These are phyloP conservation scores for Anagrus nilaparvatae DNA, from an alignment of 1,140 invertebrate species.

Conservation along the genomic window DNA sequence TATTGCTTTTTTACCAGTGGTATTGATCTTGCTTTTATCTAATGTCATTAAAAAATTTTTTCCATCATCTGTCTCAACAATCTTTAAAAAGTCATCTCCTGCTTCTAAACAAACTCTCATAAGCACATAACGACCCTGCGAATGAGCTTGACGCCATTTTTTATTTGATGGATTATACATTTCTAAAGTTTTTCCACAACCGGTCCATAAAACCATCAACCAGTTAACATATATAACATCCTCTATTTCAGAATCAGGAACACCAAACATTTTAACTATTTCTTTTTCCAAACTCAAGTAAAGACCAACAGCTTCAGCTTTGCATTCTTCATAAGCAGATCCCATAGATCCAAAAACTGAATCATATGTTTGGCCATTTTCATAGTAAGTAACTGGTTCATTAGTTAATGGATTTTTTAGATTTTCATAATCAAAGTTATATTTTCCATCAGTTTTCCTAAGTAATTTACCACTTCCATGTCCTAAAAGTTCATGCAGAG, in stretches of 20 bases:
- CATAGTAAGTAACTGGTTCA: slow-evolving; percentile 58
- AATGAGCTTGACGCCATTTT: slow-evolving; percentile 83
- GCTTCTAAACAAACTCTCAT: slow-evolving; percentile 79
- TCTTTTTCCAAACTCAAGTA: slow-evolving; percentile 71
- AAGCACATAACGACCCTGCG: slow-evolving; percentile 80
- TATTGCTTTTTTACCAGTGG: slow-evolving; percentile 79
- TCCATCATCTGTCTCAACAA: slow-evolving; percentile 64
- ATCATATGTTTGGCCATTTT: slow-evolving; percentile 83
- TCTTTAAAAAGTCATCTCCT: slow-evolving; percentile 66
- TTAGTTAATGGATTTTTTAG: slow-evolving; percentile 70
- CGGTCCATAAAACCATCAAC: slow-evolving; percentile 79
- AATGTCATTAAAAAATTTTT: slow-evolving; percentile 72
- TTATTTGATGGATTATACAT: slow-evolving; percentile 81
- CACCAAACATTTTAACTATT: slow-evolving; percentile 80
- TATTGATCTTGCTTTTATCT: slow-evolving; percentile 66
- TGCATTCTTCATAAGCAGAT: slow-evolving; percentile 88
- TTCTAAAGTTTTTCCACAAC: slow-evolving; percentile 75
- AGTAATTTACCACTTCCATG: slow-evolving; percentile 94
- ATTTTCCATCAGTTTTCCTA: slow-evolving; percentile 57
- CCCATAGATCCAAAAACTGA: slow-evolving; percentile 80
- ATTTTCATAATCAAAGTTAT: slow-evolving; percentile 70
- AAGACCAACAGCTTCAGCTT: slow-evolving; percentile 88
- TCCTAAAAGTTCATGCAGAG: slow-evolving; percentile 86
- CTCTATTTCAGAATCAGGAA: slow-evolving; percentile 62
- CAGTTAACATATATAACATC: slow-evolving; percentile 88